Conservation (phyloP, 2,888 invertebrate species). For the Hemithea aestivaria region DNA sequence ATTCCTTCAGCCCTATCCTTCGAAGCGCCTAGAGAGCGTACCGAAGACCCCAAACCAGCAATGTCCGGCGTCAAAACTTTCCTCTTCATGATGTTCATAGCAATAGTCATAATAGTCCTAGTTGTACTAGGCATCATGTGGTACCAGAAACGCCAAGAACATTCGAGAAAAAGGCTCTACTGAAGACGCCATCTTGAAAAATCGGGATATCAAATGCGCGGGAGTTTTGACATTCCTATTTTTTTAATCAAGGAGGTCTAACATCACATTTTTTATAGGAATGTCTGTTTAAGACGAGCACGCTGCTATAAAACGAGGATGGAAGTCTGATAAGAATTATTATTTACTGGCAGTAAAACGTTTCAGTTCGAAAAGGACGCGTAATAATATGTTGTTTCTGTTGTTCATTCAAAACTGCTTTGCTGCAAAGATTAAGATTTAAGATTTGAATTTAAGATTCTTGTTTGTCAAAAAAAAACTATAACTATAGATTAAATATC, state of each 20-base stretch:
- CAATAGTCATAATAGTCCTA: constrained; percentile 89
- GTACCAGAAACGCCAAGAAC: constrained; percentile 95
- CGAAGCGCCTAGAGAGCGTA: constrained; percentile 94
- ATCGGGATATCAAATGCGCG: constrained; percentile 2
- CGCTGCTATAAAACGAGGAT: too few species aligned
- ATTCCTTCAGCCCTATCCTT: constrained; percentile 93
- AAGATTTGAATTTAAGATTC: too few species aligned
- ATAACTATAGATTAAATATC: too few species aligned
- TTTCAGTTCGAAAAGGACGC: too few species aligned
- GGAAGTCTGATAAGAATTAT: too few species aligned
- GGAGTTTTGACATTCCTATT: constrained; percentile 29
- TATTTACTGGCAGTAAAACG: too few species aligned
- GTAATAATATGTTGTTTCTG: too few species aligned
- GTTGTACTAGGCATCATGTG: constrained; percentile 94
- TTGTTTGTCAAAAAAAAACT: too few species aligned
- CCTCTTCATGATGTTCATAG: constrained; percentile 89
- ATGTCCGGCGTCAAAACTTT: constrained; percentile 95
- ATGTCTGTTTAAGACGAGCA: constrained; percentile 4
- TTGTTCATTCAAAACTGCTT: too few species aligned
- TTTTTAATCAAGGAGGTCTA: constrained; percentile 10
- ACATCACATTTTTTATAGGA: constrained; percentile 15
- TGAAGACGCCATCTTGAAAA: constrained; percentile 30
- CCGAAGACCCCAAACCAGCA: constrained; percentile 92
- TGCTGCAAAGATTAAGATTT: too few species aligned
- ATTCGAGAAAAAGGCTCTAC: constrained; percentile 90